Conservation (phyloP, 2,113 vertebrate genomes). For the Neogale vison region DNA sequence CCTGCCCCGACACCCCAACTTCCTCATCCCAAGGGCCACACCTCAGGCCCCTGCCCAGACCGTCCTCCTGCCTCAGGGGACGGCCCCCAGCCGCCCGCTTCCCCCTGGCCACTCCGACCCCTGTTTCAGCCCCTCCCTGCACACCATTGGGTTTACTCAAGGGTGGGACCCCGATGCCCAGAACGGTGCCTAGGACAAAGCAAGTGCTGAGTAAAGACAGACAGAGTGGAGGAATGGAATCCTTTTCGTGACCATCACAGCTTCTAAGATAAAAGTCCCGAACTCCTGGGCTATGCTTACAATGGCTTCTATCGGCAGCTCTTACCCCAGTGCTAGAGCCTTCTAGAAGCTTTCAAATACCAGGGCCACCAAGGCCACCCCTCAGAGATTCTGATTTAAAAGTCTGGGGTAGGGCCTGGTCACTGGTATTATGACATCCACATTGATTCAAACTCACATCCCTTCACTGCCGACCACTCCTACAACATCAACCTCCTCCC, state of each 20-base stretch:
- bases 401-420: not conserved
- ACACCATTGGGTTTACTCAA: not conserved
- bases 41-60: not conserved
- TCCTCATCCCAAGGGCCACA: not conserved
- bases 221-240: not conserved
- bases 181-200: not conserved
- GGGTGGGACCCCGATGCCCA: not conserved
- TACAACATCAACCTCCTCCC: not conserved
- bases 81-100: not conserved
- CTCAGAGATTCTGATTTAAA: not conserved
- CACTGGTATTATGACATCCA: not conserved
- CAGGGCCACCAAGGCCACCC: not conserved
- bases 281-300: not conserved
- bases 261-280: not conserved
- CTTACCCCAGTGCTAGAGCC: not conserved
- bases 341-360: not conserved
- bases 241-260: not conserved
- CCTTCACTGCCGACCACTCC: not conserved
- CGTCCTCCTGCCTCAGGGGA: fast-evolving
- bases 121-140: not conserved
- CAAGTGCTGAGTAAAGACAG: not conserved
- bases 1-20: not conserved
- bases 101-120: not conserved
- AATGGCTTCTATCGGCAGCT: not conserved
- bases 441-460: not conserved